Conservation (phyloP, 2,797 vertebrate species). For the Rhinella marina region DNA sequence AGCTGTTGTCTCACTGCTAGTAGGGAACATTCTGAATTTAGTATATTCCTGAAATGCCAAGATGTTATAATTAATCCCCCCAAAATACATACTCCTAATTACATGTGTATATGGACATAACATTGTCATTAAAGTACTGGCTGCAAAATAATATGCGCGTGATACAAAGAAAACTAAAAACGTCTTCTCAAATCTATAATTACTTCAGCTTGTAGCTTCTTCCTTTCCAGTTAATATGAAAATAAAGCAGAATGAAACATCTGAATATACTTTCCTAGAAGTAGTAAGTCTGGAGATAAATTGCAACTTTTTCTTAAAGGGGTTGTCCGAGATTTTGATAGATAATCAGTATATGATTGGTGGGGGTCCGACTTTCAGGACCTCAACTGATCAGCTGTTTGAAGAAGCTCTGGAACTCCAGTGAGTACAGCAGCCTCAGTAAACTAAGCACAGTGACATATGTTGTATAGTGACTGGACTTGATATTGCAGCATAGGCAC, state of each 20-base stretch:
- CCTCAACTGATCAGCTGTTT: too few relatives aligned
- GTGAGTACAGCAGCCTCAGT: too few relatives aligned
- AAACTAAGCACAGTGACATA: too few relatives aligned
- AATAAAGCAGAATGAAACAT: neutral
- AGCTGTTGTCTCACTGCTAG: conserved; percentile 4
- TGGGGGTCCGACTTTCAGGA: too few relatives aligned
- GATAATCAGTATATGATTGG: too few relatives aligned
- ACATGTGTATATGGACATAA: neutral
- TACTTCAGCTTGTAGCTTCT: neutral
- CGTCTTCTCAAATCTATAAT: neutral
- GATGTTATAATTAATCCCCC: conserved; percentile 14
- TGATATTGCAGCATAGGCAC: too few relatives aligned
- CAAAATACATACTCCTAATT: neutral
- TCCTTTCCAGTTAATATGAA: neutral
- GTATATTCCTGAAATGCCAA: conserved; percentile 28
- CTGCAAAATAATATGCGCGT: neutral
- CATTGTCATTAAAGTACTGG: neutral
- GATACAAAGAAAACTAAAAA: neutral
- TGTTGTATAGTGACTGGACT: too few relatives aligned
- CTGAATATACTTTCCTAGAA: neutral
- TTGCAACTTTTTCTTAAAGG: neutral
- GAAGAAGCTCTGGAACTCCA: neutral
- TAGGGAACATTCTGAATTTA: neutral
- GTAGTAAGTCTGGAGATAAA: neutral
- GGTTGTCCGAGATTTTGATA: too few relatives aligned